These are phyloP conservation scores for Amiota minor DNA, from an alignment of 2,888 invertebrate genomes.

Conservation along the genomic window DNA sequence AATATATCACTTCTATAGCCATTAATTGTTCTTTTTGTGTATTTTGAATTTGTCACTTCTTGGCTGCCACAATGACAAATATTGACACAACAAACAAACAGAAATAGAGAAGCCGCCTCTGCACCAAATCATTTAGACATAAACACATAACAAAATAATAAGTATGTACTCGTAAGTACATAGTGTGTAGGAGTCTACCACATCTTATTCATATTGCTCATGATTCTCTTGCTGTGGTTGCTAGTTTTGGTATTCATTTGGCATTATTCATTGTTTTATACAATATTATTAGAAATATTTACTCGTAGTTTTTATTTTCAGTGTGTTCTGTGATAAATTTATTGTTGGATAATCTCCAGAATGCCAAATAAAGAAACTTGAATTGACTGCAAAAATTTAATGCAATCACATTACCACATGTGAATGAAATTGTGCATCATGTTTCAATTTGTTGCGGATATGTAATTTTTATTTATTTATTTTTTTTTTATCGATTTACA, in stretches of 20 bases:
- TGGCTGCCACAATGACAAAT: neutral
- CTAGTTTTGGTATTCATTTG: neutral
- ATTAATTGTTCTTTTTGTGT: neutral
- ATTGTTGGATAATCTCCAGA: constrained; percentile 33
- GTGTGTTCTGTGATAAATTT: constrained; percentile 6
- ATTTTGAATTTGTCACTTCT: constrained; percentile 15
- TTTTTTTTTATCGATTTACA: neutral
- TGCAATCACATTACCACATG: constrained; percentile 5
- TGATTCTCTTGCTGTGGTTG: neutral
- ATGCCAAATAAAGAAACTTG: constrained; percentile 48
- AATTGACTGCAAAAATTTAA: neutral
- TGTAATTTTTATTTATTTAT: neutral
- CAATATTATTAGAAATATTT: constrained; percentile 13
- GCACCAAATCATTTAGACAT: neutral
- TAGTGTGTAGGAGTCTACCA: neutral
- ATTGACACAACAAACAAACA: neutral
- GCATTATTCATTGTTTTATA: neutral
- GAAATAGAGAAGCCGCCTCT: constrained; percentile 1
- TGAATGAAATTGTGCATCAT: constrained; percentile 30
- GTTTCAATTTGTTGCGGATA: constrained; percentile 6
- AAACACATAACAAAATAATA: neutral
- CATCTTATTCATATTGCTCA: neutral
- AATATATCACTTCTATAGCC: neutral
- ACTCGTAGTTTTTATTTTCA: too few species aligned
- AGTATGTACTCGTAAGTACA: too few species aligned